Percentiles rank a stretch among this genome's conserved stretches.
These are phyloP conservation scores for Penaeus japonicus DNA, from an alignment of 1,140 invertebrate species.

Conservation along the genomic window DNA sequence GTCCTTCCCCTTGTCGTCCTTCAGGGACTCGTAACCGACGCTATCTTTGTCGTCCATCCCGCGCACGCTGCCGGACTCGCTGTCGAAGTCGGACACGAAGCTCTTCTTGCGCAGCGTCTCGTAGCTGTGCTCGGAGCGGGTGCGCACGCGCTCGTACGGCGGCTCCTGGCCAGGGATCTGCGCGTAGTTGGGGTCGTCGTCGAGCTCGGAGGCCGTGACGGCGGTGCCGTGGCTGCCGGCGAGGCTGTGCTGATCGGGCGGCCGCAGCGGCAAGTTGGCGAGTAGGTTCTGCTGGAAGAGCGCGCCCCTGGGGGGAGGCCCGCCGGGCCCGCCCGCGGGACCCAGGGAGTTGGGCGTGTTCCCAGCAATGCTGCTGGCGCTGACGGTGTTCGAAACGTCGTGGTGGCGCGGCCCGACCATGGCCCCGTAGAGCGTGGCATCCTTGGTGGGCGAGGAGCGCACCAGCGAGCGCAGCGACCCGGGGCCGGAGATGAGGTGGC, in stretches of 20 bases:
- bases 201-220: slow-evolving; percentile 35
- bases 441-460: slow-evolving; percentile 27
- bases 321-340: background rate
- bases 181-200: slow-evolving; percentile 42
- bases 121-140: slow-evolving; percentile 56
- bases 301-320: background rate
- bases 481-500: slow-evolving; percentile 32
- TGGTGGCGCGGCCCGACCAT: slow-evolving; percentile 7
- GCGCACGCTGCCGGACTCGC: slow-evolving; percentile 42
- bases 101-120: slow-evolving; percentile 54
- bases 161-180: slow-evolving; percentile 39
- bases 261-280: slow-evolving; percentile 32
- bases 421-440: slow-evolving; percentile 23
- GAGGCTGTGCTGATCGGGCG: background rate
- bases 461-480: slow-evolving; percentile 45
- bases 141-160: slow-evolving; percentile 52
- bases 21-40: slow-evolving; percentile 53
- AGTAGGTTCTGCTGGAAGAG: slow-evolving; percentile 36
- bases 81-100: slow-evolving; percentile 18
- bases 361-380: background rate
- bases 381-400: background rate
- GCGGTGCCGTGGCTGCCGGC: slow-evolving; percentile 18
- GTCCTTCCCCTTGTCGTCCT: slow-evolving; percentile 29
- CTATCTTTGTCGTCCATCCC: slow-evolving; percentile 41
- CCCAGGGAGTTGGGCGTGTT: background rate